Conservation (phyloP, 2,113 vertebrate species). For the Pionites leucogaster region DNA sequence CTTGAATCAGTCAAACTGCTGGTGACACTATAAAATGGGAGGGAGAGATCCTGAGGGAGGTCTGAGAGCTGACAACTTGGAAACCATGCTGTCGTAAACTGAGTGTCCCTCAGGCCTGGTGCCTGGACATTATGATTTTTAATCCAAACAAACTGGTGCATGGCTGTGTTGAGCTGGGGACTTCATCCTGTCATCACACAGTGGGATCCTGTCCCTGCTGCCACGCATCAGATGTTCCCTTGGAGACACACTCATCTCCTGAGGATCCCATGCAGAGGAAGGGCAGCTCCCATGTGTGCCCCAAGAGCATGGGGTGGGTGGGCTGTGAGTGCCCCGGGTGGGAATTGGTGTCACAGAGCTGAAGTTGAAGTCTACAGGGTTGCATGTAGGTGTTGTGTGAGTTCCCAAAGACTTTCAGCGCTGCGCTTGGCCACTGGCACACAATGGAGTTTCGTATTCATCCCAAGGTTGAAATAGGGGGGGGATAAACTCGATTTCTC, state of each 20-base stretch:
- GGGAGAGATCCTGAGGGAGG: neutral
- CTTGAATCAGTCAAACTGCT: neutral
- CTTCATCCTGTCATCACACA: neutral
- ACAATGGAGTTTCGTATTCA: fast-evolving
- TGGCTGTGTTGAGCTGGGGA: neutral
- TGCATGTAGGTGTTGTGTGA: fast-evolving
- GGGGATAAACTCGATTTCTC: neutral
- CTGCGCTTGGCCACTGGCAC: fast-evolving
- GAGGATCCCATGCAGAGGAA: fast-evolving
- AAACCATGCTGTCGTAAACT: neutral
- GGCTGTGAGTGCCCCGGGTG: neutral
- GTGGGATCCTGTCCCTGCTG: neutral
- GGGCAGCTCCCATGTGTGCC: neutral
- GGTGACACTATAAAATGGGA: neutral
- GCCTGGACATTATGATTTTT: neutral
- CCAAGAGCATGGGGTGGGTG: too few species aligned
- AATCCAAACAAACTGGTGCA: neutral
- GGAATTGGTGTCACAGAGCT: fast-evolving
- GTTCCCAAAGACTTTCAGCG: neutral
- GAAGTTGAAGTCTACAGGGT: fast-evolving
- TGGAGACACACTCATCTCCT: fast-evolving
- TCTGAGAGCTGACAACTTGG: neutral
- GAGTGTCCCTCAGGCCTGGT: neutral
- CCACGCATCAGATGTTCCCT: fast-evolving
- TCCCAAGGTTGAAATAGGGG: neutral